These are phyloP conservation scores for Drosophila subpulchrella DNA, from an alignment of 1,140 invertebrate genomes.

Conservation along the genomic window DNA sequence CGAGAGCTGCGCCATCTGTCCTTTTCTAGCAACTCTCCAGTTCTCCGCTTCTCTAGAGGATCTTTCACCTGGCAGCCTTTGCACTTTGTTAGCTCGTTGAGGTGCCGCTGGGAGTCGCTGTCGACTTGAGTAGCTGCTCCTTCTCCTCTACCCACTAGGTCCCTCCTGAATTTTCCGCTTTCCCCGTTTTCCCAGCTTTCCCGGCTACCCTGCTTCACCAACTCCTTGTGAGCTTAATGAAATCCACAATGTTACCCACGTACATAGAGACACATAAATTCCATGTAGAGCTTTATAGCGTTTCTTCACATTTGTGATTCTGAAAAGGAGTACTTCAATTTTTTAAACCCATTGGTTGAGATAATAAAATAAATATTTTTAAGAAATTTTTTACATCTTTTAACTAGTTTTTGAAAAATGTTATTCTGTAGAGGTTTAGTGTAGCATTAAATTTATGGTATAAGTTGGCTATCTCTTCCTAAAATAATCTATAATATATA, in stretches of 20 bases:
- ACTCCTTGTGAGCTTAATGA: slow-evolving; percentile 49
- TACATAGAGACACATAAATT: slow-evolving; percentile 21
- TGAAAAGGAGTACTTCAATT: background rate
- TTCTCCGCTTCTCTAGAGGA: slow-evolving; percentile 37
- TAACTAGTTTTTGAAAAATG: too few relatives aligned
- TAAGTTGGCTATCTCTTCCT: too few relatives aligned
- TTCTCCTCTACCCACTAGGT: background rate
- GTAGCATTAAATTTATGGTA: too few relatives aligned
- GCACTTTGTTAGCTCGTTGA: slow-evolving; percentile 56
- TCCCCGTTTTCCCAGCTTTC: background rate
- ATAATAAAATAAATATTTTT: background rate
- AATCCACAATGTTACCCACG: slow-evolving; percentile 51
- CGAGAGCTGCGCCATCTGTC: slow-evolving; percentile 13
- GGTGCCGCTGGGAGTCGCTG: slow-evolving; percentile 22
- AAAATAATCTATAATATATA: too few relatives aligned
- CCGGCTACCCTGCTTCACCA: slow-evolving; percentile 6
- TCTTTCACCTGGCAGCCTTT: slow-evolving; percentile 47
- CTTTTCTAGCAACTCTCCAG: background rate
- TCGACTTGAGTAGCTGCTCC: slow-evolving; percentile 54
- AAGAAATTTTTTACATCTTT: background rate
- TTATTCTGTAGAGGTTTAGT: too few relatives aligned
- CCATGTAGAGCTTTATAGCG: background rate
- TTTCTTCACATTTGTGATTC: background rate
- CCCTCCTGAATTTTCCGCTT: background rate
- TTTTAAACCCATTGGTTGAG: background rate